Evolutionary conservation across 2,888 invertebrate genomes (phyloP), one percentile per base, ranked within the genome.

Genomic region (Empis stercorea): DNA sequence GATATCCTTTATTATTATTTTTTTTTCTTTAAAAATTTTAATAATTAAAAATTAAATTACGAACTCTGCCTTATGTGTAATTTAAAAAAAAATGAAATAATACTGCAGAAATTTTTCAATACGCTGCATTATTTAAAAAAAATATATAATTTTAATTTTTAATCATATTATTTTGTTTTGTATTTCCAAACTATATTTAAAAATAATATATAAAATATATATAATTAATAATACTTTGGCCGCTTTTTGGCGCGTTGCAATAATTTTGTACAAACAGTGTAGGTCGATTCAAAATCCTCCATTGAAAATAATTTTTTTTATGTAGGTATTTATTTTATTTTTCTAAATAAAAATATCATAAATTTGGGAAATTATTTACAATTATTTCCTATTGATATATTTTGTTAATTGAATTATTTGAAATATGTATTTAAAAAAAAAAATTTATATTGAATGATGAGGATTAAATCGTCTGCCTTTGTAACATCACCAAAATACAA

Each of bases 391-490:
- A 27, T 27, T 27, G 23, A 27, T 34, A 34, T 34, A 13, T 34
- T 34, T 32, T 3, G 32, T 10, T 10, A 32, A 5, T 13, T 32
- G 4, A 34, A n/a, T 34, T n/a, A 34, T 32, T 32, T 13, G 32
- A 32, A 32, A 32, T 34, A n/a, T 34, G 5, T n/a, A 13, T 13
- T n/a, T n/a, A n/a, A n/a, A n/a, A n/a, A n/a, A n/a, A n/a, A n/a
- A n/a, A 13, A 13, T 32, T 5, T 5, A 5, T 36, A 36, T n/a
- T 17, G 17, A 42, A 45, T 20, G n/a, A n/a, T n/a, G 41, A 30
- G 44, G 40, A 36, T 15, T 37, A 27, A 30, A 43, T 38, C 38
- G 38, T 38, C 38, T 43, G 46, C 44, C 34, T 44, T 30, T 15
- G 34, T 41, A 17, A 38, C 16, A 17, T 11, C 14, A 37, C 14